phyloP scores from a whole-genome alignment of 2,888 invertebrate genomes.

The Steromphala cineraria region DNA sequence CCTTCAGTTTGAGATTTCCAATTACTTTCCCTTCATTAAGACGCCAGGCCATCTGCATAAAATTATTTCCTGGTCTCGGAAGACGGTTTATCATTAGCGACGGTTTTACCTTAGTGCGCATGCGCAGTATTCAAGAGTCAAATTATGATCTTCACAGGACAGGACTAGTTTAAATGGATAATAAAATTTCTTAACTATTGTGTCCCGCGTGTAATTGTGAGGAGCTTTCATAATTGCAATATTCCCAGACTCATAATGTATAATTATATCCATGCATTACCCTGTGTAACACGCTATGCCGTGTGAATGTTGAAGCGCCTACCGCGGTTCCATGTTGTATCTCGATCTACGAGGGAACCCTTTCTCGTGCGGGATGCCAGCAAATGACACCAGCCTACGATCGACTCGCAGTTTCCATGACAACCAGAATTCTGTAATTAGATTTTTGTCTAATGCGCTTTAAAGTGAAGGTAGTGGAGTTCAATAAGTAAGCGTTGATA shows the following conservation, averaged over 20 bases:
- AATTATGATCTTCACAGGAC: conserved; percentile 4
- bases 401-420: conserved; percentile 5
- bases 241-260: background rate
- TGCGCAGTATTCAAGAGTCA: background rate
- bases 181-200: background rate
- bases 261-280: too few relatives aligned
- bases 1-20: too few relatives aligned
- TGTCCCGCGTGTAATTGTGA: background rate
- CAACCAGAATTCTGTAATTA: background rate
- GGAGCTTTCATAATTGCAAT: background rate
- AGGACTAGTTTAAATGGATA: background rate
- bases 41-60: background rate
- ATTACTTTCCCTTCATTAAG: background rate
- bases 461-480: background rate
- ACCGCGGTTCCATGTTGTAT: too few relatives aligned
- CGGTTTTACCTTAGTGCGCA: background rate
- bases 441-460: background rate
- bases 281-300: too few relatives aligned
- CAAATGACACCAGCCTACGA: background rate
- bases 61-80: conserved; percentile 7
- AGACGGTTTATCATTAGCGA: background rate
- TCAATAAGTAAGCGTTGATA: background rate
- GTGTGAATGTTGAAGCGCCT: too few relatives aligned
- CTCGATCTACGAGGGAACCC: too few relatives aligned
- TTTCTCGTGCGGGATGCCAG: too few relatives aligned